Conservation (phyloP, 2,888 invertebrate genomes). For the Entomobrya multifasciata region DNA sequence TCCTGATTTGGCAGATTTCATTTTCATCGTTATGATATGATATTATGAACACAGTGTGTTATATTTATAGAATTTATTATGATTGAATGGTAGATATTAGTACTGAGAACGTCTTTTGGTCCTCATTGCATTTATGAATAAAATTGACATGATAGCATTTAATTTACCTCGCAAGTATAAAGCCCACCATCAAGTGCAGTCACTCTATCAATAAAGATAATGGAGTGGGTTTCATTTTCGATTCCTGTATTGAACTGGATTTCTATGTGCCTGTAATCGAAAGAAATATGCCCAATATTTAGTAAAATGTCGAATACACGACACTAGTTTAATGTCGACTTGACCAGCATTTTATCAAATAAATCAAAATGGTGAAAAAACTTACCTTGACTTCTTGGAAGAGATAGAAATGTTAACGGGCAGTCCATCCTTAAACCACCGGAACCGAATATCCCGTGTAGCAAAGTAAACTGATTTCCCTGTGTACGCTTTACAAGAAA, state of each 20-base stretch:
- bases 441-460: constrained; percentile 60
- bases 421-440: constrained; percentile 76
- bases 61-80: too few relatives aligned
- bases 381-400: constrained; percentile 71
- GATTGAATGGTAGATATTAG: too few relatives aligned
- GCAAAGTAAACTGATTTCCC: constrained; percentile 46
- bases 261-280: constrained; percentile 26
- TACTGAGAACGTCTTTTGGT: too few relatives aligned
- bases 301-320: too few relatives aligned
- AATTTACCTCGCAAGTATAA: constrained; percentile 88
- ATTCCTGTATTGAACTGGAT: constrained; percentile 60
- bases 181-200: constrained; percentile 87
- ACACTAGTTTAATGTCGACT: too few relatives aligned
- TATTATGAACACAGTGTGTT: too few relatives aligned
- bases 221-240: constrained; percentile 86
- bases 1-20: too few relatives aligned
- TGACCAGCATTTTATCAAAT: too few relatives aligned
- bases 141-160: constrained; percentile 10
- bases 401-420: constrained; percentile 73
- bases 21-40: too few relatives aligned
- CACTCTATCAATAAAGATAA: constrained; percentile 88
- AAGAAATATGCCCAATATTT: too few relatives aligned
- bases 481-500: constrained; percentile 57
- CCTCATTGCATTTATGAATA: neutral
- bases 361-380: too few relatives aligned